phyloP scores from a whole-genome alignment of 2,888 invertebrate species.

The Mesoligia furuncula region DNA sequence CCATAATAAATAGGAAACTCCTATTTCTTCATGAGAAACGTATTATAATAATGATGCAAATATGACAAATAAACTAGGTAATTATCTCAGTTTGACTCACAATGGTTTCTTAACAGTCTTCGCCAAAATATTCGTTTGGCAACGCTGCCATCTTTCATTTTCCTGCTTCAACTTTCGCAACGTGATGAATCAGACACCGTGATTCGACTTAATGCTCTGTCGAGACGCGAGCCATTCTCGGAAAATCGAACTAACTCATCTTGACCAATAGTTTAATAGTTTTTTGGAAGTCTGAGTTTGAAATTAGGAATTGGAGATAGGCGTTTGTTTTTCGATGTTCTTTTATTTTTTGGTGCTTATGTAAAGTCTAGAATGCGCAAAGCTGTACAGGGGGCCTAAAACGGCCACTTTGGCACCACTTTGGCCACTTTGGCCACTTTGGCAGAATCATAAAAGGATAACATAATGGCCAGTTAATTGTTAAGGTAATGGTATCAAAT shows the following conservation, averaged over 20 bases:
- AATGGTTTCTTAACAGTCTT: slow-evolving; percentile 72
- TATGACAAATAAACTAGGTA: slow-evolving; percentile 39
- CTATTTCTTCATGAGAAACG: neutral
- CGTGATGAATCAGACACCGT: slow-evolving; percentile 76
- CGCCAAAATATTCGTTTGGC: slow-evolving; percentile 68
- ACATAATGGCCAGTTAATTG: too few relatives aligned
- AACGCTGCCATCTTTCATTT: slow-evolving; percentile 74
- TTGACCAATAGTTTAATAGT: slow-evolving; percentile 17
- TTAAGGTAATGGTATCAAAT: too few relatives aligned
- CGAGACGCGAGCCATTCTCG: slow-evolving; percentile 53
- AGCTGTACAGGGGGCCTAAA: neutral
- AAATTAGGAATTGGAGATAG: slow-evolving; percentile 3
- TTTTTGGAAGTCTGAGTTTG: neutral
- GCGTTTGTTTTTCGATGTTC: slow-evolving; percentile 8
- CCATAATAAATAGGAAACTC: neutral
- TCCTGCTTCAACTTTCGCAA: slow-evolving; percentile 84
- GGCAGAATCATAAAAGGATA: too few relatives aligned
- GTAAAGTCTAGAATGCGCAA: neutral
- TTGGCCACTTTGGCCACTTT: too few relatives aligned
- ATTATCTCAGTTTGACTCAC: slow-evolving; percentile 72
- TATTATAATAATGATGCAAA: slow-evolving; percentile 26
- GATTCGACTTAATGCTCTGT: slow-evolving; percentile 53
- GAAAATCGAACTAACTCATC: slow-evolving; percentile 46
- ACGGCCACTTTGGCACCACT: too few relatives aligned
- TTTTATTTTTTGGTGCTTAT: slow-evolving; percentile 15